A percentile compares a stretch with the other conserved stretches of the same genome.
phyloP scores from a whole-genome alignment of 2,797 vertebrate species.

The Cephalopachus bancanus region DNA sequence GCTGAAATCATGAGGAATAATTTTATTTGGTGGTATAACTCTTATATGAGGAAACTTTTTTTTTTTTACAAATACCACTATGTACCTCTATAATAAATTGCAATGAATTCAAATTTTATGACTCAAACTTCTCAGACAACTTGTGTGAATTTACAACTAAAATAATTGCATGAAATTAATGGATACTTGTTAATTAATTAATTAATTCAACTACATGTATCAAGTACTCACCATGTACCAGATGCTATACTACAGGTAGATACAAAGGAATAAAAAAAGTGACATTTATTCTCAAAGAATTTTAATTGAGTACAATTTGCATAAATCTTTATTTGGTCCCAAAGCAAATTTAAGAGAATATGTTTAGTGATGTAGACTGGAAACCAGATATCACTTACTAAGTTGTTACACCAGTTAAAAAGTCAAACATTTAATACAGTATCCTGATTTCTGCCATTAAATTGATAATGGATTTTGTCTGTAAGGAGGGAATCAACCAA shows the following conservation, averaged over 20 bases:
- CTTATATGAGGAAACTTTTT: background rate
- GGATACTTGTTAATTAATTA: background rate
- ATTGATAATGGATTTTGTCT: background rate
- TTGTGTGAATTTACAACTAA: background rate
- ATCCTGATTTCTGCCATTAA: background rate
- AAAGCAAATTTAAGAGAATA: background rate
- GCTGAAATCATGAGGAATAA: background rate
- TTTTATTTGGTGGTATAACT: constrained; percentile 6
- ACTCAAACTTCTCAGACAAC: background rate
- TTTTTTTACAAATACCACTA: background rate
- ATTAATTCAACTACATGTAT: background rate
- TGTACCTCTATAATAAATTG: background rate
- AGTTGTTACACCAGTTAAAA: background rate
- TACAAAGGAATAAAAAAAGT: background rate
- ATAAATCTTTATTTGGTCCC: background rate
- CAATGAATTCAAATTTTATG: background rate
- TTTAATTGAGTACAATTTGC: background rate
- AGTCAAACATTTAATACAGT: background rate
- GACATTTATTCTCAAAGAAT: background rate
- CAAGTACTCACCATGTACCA: background rate
- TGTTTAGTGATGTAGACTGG: background rate
- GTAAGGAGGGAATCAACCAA: background rate
- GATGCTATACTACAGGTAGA: background rate
- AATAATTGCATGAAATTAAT: background rate
- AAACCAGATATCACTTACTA: background rate